phyloP scores from a whole-genome alignment of 2,113 vertebrate genomes.

The Daphoenositta chrysoptera region DNA sequence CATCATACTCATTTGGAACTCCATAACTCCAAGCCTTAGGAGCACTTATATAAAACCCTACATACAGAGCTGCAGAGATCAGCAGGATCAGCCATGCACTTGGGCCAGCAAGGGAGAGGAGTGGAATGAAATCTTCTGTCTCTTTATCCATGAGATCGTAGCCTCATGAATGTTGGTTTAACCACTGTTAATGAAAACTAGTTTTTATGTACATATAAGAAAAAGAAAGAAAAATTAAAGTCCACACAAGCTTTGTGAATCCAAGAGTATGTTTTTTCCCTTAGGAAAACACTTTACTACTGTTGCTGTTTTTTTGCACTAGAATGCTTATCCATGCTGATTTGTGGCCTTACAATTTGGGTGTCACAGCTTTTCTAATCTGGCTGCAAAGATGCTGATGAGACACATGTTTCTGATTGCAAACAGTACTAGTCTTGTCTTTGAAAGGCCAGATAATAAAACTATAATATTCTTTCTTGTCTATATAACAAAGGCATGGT shows the following conservation, averaged over 20 bases:
- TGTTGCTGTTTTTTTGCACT: neutral
- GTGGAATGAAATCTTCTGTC: neutral
- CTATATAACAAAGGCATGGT: neutral
- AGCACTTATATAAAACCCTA: neutral
- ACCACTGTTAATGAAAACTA: neutral
- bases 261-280: neutral
- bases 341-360: neutral
- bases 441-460: constrained; percentile 25
- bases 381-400: neutral
- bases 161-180: neutral
- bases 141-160: neutral
- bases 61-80: neutral
- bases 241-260: neutral
- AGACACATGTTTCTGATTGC: neutral
- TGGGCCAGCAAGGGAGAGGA: neutral
- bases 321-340: neutral
- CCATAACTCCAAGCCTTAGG: neutral
- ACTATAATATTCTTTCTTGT: neutral
- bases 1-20: neutral
- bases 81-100: neutral
- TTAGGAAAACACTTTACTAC: neutral
- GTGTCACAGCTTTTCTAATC: neutral
- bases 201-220: neutral
- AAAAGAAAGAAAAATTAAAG: neutral
- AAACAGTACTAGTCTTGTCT: neutral